phyloP scores from a whole-genome alignment of 2,888 invertebrate genomes.

The Drosophila hamatofila region DNA sequence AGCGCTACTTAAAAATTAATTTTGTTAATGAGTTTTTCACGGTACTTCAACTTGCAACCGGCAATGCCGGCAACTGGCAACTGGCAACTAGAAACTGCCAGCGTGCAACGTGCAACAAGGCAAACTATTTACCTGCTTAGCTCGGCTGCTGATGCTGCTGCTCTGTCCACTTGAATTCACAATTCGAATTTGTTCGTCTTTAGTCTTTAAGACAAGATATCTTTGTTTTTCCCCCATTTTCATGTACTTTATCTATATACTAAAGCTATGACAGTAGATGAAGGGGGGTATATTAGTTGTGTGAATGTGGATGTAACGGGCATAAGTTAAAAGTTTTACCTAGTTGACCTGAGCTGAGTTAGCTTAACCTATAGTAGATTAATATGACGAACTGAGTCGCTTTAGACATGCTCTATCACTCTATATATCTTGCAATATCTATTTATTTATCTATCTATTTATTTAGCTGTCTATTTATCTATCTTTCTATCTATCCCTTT shows the following conservation, averaged over 20 bases:
- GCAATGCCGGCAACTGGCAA: constrained; percentile 43
- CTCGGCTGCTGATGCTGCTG: background rate
- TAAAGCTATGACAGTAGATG: background rate
- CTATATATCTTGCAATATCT: too few relatives aligned
- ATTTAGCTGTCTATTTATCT: too few relatives aligned
- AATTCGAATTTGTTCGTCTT: constrained; percentile 15
- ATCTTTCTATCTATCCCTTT: too few relatives aligned
- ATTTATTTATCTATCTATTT: too few relatives aligned
- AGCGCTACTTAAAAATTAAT: constrained; percentile 82
- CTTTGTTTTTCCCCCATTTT: constrained; percentile 6
- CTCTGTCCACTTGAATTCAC: constrained; percentile 37
- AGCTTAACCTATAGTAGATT: background rate
- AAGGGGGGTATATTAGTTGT: background rate
- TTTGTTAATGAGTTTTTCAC: constrained; percentile 83
- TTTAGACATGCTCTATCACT: too few relatives aligned
- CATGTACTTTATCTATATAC: background rate
- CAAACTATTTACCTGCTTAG: constrained; percentile 44
- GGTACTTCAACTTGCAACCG: constrained; percentile 55
- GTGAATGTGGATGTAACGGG: too few relatives aligned
- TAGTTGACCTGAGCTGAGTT: background rate
- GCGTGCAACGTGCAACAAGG: constrained; percentile 23
- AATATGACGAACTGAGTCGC: background rate
- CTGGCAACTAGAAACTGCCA: constrained; percentile 35
- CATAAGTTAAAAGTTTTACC: background rate
- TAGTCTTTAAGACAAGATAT: constrained; percentile 16